These are phyloP conservation scores for Liasis olivaceus DNA, from an alignment of 2,797 vertebrate genomes.

Conservation along the genomic window DNA sequence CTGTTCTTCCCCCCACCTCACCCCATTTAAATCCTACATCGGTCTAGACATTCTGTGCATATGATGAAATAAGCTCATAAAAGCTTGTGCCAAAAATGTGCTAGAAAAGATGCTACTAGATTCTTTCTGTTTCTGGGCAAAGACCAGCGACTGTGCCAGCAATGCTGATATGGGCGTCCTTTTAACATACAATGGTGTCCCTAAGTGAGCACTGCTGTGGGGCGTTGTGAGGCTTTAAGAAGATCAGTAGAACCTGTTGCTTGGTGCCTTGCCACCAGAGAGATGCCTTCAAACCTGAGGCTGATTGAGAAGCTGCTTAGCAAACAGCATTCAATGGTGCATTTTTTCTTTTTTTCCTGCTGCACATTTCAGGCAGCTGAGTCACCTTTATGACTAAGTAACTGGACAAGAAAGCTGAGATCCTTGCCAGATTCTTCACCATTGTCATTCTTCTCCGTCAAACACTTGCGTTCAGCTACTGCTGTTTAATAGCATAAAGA, in stretches of 20 bases:
- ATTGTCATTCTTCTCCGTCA: not conserved
- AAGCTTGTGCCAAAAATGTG: not conserved
- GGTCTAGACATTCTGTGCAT: not conserved
- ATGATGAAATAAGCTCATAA: not conserved
- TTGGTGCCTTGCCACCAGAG: not conserved
- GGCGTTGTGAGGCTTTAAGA: not conserved
- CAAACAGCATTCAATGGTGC: not conserved
- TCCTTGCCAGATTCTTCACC: not conserved
- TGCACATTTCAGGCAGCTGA: not conserved
- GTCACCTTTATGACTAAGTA: slow-evolving; percentile 13
- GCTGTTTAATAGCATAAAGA: not conserved
- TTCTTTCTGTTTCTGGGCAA: not conserved
- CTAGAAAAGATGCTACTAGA: not conserved
- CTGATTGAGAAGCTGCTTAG: not conserved
- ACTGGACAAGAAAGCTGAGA: not conserved
- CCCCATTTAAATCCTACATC: not conserved
- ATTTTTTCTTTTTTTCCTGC: not conserved
- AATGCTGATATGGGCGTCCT: not conserved
- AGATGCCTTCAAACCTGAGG: not conserved
- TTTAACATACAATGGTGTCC: not conserved
- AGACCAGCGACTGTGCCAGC: not conserved
- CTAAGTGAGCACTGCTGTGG: not conserved
- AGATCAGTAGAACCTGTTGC: not conserved
- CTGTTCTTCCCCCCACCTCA: not conserved
- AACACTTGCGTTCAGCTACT: not conserved